Base-by-base conservation (phyloP, 2,888 invertebrate genomes). In the Cephus sareptanus region DNA sequence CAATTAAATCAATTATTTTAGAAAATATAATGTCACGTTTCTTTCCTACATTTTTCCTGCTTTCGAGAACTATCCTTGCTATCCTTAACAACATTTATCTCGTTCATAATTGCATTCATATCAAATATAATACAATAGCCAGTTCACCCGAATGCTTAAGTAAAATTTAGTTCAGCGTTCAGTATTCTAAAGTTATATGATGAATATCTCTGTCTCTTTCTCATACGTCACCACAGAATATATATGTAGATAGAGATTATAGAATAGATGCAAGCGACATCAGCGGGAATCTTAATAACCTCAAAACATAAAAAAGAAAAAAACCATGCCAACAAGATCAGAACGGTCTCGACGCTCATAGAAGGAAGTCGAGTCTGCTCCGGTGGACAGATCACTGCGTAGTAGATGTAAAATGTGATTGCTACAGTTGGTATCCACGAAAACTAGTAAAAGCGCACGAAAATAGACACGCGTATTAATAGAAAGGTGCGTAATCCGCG, bases 371-470 rank as follows among this genome's bases (percentile, higher is more conserved):
- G 56, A 56, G 56, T 23, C 9, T 23, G 56, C 9, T 56, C 56
- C 6, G 23, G 56, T 56, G 56, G 56, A 23, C 9, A 56, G 6
- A 56, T 56, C 56, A 56, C 56, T 23, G 23, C 56, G 56, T 56
- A 56, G 56, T 56, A 56, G 56, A 56, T 23, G 23, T 56, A 71
- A 71, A 71, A 71, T 71, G 71, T 71, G 71, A 71, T 71, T 71
- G 31, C 23, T 56, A 56, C 56, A 6, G 56, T 15, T 56, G 56
- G 23, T 56, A 56, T 56, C 56, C 56, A 56, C 56, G 56, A 56
- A 71, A 31, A 71, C 33, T 15, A 13, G 71, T 34, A 33, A 71
- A 71, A 71, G 31, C 31, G 13, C 31, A 71, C 71, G 33, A 71
- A 71, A 71, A 71, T 71, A 71, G 71, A 31, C 13, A 33, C 31